These are phyloP conservation scores for Nomada fucata DNA, from an alignment of 2,888 invertebrate species.

Conservation along the genomic window DNA sequence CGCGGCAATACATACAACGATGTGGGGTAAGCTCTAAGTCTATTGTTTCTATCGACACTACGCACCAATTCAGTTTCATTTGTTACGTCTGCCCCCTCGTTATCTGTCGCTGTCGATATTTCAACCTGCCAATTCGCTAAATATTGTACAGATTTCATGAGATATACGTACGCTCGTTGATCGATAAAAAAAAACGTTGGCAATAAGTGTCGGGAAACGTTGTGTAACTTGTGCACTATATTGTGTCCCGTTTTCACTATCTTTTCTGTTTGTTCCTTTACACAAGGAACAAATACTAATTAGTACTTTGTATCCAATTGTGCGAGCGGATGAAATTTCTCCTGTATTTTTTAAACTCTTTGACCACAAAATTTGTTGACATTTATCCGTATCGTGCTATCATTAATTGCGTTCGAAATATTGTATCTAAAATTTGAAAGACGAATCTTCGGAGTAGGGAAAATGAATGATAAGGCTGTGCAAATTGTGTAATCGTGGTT, in stretches of 20 bases:
- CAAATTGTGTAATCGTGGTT: too few species aligned
- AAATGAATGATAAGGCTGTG: too few species aligned
- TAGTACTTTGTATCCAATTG: too few species aligned
- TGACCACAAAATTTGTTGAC: too few species aligned
- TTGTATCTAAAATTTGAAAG: too few species aligned
- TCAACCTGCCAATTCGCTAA: slow-evolving; percentile 38
- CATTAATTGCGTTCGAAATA: too few species aligned
- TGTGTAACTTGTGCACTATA: not conserved
- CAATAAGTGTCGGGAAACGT: slow-evolving; percentile 15
- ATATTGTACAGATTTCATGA: slow-evolving; percentile 26
- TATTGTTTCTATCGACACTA: slow-evolving; percentile 49
- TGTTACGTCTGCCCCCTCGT: slow-evolving; percentile 15
- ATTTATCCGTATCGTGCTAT: too few species aligned
- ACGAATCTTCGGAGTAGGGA: too few species aligned
- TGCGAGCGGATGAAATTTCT: too few species aligned
- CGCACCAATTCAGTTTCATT: slow-evolving; percentile 37
- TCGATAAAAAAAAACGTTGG: slow-evolving; percentile 7
- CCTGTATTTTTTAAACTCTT: too few species aligned
- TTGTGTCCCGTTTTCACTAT: not conserved
- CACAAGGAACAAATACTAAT: too few species aligned
- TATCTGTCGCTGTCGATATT: slow-evolving; percentile 53
- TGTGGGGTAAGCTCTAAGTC: slow-evolving; percentile 36
- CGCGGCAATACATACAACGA: slow-evolving; percentile 22
- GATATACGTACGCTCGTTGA: not conserved
- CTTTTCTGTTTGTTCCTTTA: too few species aligned